Evolutionary conservation across 2,113 vertebrate genomes (phyloP), one percentile per base, ranked within the genome.

Genomic region (Datnioides undecimradiatus): DNA sequence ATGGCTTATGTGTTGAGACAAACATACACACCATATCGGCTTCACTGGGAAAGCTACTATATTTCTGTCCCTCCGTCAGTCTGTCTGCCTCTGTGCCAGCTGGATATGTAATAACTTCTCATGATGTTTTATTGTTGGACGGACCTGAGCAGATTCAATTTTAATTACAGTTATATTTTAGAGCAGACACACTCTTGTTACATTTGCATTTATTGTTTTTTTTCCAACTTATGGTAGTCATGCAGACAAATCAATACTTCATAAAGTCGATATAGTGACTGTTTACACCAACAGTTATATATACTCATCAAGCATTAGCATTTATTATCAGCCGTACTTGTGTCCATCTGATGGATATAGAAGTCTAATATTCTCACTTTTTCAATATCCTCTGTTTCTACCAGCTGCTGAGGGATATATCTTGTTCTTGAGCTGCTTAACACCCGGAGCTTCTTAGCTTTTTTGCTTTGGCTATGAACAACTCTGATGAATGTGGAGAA

Each of bases 1-100:
- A 38, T 71, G 60, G 40, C 21, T 65, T 23, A 41, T 70, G 23
- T 65, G 34, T 67, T 43, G 51, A 70, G 51, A 80, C 52, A 71
- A 63, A 83, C 59, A 72, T 12, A 52, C 41, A 54, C 43, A 54
- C 6, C 29, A 38, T 59, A 58, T 57, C 36, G 55, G 51, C 55
- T 73, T 66, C 62, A 21, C 16, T 11, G 25, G 31, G 38, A 43
- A 52, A 17, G 4, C 17, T 13, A n/a, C n/a, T n/a, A n/a, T n/a
- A 3, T 45, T 17, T 69, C 29, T 67, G 36, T 55, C 41, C 16
- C 14, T 29, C 75, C 2, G 12, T 51, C 36, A 11, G 46, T 17
- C 16, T 21, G 25, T 36, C 40, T 36, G 45, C 69, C 16, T 21
- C 17, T 36, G 29, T 36, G 45, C 69, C 40, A 27, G 41, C 21